Evolutionary conservation across 2,113 vertebrate genomes (phyloP), one percentile per base, ranked within the genome.

Genomic region (Synodontis membranacea): DNA sequence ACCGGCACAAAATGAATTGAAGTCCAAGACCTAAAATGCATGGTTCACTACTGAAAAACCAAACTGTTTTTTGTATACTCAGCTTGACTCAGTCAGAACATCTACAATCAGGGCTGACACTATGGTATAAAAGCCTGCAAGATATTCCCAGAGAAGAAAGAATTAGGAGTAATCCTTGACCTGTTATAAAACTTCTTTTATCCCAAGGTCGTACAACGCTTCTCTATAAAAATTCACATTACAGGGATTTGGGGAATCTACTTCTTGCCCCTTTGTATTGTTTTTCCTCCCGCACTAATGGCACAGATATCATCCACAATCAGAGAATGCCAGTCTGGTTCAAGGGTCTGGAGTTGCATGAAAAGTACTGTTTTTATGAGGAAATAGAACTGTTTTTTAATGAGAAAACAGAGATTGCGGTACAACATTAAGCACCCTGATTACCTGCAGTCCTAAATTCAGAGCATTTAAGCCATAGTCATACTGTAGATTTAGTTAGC

Each of bases 301-400:
- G 66, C 82, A 74, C 50, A 14, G 14, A 56, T 6, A 37, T 68
- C 5, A 4, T 83, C 76, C 54, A 80, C 8, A 74, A 75, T 14
- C 17, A 90, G 48, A 91, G 87, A 88, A 88, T 86, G 89, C 80
- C 84, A 88, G 82, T 85, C 81, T 86, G 50, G 31, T 34, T 23
- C 46, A 44, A 60, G 25, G 21, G 34, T 72, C 74, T 89, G 84
- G 80, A 88, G 78, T 17, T 64, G 72, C 76, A 91, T 80, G 84
- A 68, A 31, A 83, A 76, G 74, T 76, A n/a, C 37, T 72, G 39
- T 39, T 72, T 66, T 39, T 39, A 70, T 75, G 72, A 75, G 89
- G 89, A 89, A 90, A 85, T 80, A 39, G 82, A 62, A 39, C 19
- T 58, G 37, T 68, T 90, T 54, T 56, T 37, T 75, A 86, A 83